phyloP scores from a whole-genome alignment of 2,113 vertebrate species.

The Spea bombifrons region DNA sequence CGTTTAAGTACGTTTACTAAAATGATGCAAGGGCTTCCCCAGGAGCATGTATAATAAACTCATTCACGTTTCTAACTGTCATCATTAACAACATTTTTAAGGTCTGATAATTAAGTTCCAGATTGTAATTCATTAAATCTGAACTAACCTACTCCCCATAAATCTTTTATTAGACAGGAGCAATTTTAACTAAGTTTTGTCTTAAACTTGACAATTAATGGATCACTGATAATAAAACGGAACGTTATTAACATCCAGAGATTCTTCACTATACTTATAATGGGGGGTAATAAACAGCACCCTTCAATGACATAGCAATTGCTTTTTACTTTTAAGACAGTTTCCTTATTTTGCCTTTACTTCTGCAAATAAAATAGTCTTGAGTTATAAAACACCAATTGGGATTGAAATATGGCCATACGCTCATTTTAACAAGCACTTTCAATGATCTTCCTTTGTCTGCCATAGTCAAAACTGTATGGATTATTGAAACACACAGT shows the following conservation, averaged over 20 bases:
- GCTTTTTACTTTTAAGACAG: constrained; percentile 9
- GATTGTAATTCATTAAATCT: not conserved
- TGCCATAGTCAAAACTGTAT: not conserved
- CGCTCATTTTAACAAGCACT: constrained; percentile 4
- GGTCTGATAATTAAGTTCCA: not conserved
- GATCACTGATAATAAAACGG: constrained; percentile 8
- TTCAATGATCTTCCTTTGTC: constrained; percentile 18
- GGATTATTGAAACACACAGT: not conserved
- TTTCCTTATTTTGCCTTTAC: constrained; percentile 12
- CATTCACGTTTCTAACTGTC: too few species aligned
- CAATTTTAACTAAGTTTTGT: not conserved
- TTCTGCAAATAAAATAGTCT: constrained; percentile 12
- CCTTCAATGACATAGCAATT: not conserved
- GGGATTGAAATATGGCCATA: constrained; percentile 1
- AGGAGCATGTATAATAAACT: too few species aligned
- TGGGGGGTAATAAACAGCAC: not conserved
- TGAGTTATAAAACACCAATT: not conserved
- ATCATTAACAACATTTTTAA: not conserved
- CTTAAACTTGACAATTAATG: constrained; percentile 3
- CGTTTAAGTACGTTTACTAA: too few species aligned
- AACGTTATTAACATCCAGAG: constrained; percentile 10
- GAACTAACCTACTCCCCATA: not conserved
- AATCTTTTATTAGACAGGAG: constrained; percentile 10
- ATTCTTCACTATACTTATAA: constrained; percentile 1
- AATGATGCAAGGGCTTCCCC: too few species aligned